Evolutionary conservation across 2,113 vertebrate genomes (phyloP).

Genomic region (Antennarius striatus): DNA sequence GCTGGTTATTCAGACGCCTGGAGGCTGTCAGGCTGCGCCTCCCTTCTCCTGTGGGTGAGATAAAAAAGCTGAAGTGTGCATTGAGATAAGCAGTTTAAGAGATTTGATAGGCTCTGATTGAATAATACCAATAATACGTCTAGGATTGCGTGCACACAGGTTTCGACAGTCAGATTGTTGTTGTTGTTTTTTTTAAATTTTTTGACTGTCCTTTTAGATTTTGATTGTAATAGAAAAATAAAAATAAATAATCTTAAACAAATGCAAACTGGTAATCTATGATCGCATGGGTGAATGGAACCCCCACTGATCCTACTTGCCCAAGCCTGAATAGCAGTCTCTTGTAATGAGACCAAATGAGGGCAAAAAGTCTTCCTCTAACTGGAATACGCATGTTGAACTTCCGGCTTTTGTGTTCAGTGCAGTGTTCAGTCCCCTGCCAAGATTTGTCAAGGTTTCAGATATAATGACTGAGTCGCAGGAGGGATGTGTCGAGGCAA

Average conservation of each 20-base stretch:
- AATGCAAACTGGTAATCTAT: too few relatives aligned
- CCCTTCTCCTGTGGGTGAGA: not conserved
- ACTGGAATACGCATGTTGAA: not conserved
- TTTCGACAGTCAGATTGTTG: too few relatives aligned
- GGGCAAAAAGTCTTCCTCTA: not conserved
- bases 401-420: conserved; percentile 35
- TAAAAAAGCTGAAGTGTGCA: conserved; percentile 30
- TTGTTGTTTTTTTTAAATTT: too few relatives aligned
- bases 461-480: conserved; percentile 3
- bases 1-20: not conserved
- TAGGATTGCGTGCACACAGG: not conserved
- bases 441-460: not conserved
- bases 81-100: conserved; percentile 69
- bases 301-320: not conserved
- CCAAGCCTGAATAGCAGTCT: not conserved
- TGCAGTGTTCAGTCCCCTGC: not conserved
- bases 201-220: too few relatives aligned
- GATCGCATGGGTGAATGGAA: not conserved
- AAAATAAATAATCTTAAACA: too few relatives aligned
- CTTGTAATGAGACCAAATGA: not conserved
- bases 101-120: conserved; percentile 53
- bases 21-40: not conserved
- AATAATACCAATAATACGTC: conserved; percentile 42
- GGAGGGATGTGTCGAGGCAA: not conserved
- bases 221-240: too few relatives aligned